Percentiles rank a stretch among this genome's conserved stretches.
phyloP scores from a whole-genome alignment of 2,113 vertebrate species.

The Orientallactaga bullata region DNA sequence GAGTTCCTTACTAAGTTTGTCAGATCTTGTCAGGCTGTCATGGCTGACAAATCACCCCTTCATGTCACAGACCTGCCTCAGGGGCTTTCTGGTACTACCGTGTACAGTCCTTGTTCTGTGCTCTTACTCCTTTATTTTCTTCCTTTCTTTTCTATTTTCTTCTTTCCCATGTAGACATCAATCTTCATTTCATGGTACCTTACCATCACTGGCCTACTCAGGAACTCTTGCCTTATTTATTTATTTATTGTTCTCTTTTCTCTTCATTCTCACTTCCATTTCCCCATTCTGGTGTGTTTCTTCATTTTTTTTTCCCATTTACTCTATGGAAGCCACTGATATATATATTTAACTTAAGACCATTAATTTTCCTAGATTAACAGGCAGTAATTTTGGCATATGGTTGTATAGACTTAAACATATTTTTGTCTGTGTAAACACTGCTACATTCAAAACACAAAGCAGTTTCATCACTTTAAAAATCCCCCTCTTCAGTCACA shows the following conservation, averaged over 20 bases:
- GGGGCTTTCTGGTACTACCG: neutral
- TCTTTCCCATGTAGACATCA: neutral
- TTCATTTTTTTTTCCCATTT: too few relatives aligned
- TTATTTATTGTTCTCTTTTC: neutral
- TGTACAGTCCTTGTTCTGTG: neutral
- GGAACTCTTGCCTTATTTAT: neutral
- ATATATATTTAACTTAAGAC: neutral
- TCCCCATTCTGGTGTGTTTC: neutral
- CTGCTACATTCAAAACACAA: neutral
- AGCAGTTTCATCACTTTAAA: neutral
- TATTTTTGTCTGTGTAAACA: slow-evolving; percentile 10
- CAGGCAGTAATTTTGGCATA: neutral
- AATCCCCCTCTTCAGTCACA: neutral
- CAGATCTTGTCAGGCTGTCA: neutral
- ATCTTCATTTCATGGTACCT: neutral
- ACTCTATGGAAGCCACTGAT: neutral
- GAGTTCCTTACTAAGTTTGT: neutral
- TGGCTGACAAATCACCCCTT: neutral
- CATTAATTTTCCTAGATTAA: neutral
- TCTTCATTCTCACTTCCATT: neutral
- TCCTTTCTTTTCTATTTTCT: neutral
- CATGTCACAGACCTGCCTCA: neutral
- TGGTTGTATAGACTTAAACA: slow-evolving; percentile 9
- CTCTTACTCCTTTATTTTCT: neutral
- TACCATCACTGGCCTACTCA: neutral